Evolutionary conservation across 23 tunicate species (phyloP).

Genomic region (Phallusia fumigata): DNA sequence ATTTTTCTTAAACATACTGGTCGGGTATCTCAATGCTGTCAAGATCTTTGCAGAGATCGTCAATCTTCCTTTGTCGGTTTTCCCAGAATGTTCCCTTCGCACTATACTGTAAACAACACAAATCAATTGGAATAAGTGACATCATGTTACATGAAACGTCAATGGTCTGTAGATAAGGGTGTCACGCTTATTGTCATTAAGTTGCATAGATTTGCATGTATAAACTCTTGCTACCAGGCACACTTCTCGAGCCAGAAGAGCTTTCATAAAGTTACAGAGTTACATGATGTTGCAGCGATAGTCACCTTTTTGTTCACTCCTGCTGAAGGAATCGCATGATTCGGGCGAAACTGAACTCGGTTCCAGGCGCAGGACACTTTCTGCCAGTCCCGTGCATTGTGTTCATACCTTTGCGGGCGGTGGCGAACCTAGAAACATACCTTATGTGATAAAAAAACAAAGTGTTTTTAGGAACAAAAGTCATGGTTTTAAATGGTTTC

Average conservation of each 20-base stretch:
- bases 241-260: too few relatives aligned
- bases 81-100: not conserved
- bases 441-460: too few relatives aligned
- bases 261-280: too few relatives aligned
- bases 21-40: not conserved
- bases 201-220: too few relatives aligned
- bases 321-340: not conserved
- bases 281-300: not conserved
- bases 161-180: too few relatives aligned
- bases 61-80: not conserved
- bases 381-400: constrained; percentile 50
- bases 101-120: not conserved
- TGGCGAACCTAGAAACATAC: constrained; percentile 39
- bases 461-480: too few relatives aligned
- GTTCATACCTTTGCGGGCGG: constrained; percentile 40
- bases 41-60: not conserved
- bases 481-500: too few relatives aligned
- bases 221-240: too few relatives aligned
- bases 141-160: too few relatives aligned
- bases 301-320: not conserved
- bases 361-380: constrained; percentile 62
- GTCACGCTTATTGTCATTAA: too few relatives aligned
- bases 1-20: not conserved
- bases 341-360: constrained; percentile 35
- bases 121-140: too few relatives aligned